phyloP scores from a whole-genome alignment of 2,797 vertebrate genomes.

The Ptychobarbus kaznakovi region DNA sequence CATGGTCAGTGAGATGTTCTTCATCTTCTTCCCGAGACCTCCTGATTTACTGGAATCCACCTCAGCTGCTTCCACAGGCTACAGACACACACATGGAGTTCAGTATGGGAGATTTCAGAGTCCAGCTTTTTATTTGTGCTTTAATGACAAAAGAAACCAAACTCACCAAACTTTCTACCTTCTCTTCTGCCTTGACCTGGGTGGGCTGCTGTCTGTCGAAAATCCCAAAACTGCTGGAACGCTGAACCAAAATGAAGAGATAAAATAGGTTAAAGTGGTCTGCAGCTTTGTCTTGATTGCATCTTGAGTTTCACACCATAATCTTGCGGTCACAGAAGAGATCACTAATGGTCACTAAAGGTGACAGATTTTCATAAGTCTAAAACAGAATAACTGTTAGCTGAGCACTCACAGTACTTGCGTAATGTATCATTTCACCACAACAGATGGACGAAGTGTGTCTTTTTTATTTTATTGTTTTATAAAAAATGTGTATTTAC shows the following conservation, averaged over 20 bases:
- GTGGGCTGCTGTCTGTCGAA: constrained; percentile 79
- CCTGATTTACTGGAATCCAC: constrained; percentile 68
- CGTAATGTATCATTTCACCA: not conserved
- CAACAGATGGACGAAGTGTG: not conserved
- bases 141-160: not conserved
- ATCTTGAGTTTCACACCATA: not conserved
- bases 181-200: constrained; percentile 74
- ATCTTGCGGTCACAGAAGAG: not conserved
- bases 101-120: not conserved
- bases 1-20: constrained; percentile 83
- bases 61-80: constrained; percentile 70
- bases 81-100: constrained; percentile 27
- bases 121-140: not conserved
- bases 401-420: not conserved
- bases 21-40: constrained; percentile 80
- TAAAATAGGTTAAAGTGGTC: constrained; percentile 55
- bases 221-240: constrained; percentile 85
- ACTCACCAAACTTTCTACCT: constrained; percentile 64
- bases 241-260: constrained; percentile 73
- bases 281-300: not conserved
- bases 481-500: constrained; percentile 67
- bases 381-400: not conserved
- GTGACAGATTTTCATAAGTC: not conserved
- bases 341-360: not conserved
- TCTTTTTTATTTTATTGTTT: not conserved